Conservation (phyloP, 2,888 invertebrate genomes). For the Heliconius charithonia region DNA sequence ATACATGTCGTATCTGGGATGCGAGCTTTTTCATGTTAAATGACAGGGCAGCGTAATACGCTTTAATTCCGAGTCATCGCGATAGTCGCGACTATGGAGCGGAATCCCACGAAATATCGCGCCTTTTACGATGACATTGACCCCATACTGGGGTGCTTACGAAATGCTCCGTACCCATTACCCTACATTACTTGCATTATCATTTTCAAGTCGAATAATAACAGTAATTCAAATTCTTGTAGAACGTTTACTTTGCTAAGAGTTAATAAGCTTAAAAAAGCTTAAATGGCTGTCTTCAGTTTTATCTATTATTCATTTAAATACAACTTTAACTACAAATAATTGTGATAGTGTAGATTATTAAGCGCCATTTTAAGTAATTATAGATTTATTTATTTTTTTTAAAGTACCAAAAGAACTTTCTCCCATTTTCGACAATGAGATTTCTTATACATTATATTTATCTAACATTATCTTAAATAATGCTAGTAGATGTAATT, state of each 20-base stretch:
- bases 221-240: background rate
- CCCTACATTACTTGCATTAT: slow-evolving; percentile 32
- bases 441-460: background rate
- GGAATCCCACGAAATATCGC: slow-evolving; percentile 53
- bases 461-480: background rate
- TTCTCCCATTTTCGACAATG: too few relatives aligned
- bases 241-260: background rate
- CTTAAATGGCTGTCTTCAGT: background rate
- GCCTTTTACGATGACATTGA: slow-evolving; percentile 67
- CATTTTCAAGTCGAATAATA: slow-evolving; percentile 12
- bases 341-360: background rate
- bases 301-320: background rate
- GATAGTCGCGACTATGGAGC: slow-evolving; percentile 52
- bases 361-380: background rate
- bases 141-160: slow-evolving; percentile 51
- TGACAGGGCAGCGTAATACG: slow-evolving; percentile 72
- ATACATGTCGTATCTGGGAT: slow-evolving; percentile 79
- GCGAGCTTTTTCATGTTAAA: slow-evolving; percentile 79
- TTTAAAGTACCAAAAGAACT: too few relatives aligned
- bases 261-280: background rate
- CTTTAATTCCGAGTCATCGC: slow-evolving; percentile 62
- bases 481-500: background rate
- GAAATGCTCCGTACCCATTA: slow-evolving; percentile 35
- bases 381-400: background rate
- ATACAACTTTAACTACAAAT: background rate